Base-by-base conservation (phyloP, 2,888 invertebrate genomes). In the Argynnis bischoffii region DNA sequence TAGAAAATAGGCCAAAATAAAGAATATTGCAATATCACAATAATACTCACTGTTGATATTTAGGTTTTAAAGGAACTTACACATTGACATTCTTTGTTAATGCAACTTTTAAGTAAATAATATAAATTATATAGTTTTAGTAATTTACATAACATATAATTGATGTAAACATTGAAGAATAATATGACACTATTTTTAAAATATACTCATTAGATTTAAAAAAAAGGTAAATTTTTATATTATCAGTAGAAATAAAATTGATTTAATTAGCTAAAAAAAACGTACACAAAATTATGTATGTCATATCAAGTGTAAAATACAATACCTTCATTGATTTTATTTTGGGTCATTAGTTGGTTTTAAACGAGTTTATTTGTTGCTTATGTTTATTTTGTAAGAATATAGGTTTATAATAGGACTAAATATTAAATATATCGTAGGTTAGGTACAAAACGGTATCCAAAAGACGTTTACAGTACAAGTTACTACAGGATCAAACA, bases 361-460 rank as follows among this genome's bases (percentile, higher is more conserved):
- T 26, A 47, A 26, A n/a, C n/a, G 47, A 59, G 26, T 59, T 59
- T 48, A 26, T 54, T 31, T 54, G 6, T 15, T 15, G 15, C 15
- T 26, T n/a, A 59, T 47, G 26, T 35, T 6, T n/a, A 51, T 60
- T 35, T 61, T 8, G 18, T 18, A 51, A 18, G 18, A 50, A 61
- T 51, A 51, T 51, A 14, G 35, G 15, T 56, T 56, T 41, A 54
- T 21, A 46, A 54, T 14, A 60, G 59, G 18, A 55, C 55, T 59
- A 66, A 48, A 50, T 55, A 35, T 55, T 55, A 54, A 60, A 48
- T 61, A 55, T 46, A 47, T 31, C 15, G 16, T 48, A 50, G 35
- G 41, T 69, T 18, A 67, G 55, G 59, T 72, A 73, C 64, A 73
- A 73, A 73, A 68, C 48, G 54, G 59, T 67, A 67, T 72, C 67